phyloP scores from a whole-genome alignment of 2,888 invertebrate genomes.

The Leucoma salicis region DNA sequence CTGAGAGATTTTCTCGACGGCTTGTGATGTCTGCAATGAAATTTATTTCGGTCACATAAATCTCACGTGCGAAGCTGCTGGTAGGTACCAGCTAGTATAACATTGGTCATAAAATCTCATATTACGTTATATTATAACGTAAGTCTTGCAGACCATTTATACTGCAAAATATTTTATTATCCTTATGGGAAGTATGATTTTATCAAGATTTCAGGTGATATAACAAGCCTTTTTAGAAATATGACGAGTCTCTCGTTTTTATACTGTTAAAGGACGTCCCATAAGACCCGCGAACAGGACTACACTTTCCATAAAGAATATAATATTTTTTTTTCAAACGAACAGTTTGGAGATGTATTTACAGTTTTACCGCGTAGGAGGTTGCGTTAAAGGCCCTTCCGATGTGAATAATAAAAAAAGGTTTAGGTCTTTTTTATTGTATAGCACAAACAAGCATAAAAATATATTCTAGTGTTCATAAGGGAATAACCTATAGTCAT shows the following conservation, averaged over 20 bases:
- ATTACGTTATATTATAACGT: too few relatives aligned
- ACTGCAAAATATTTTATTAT: conserved; percentile 7
- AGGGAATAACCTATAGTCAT: too few relatives aligned
- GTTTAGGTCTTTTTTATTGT: neutral
- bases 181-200: conserved; percentile 10
- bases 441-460: neutral
- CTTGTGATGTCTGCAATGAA: too few relatives aligned
- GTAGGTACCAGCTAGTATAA: too few relatives aligned
- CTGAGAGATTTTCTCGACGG: too few relatives aligned
- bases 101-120: too few relatives aligned
- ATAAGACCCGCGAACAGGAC: conserved; percentile 13
- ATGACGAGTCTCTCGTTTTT: conserved; percentile 24
- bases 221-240: conserved; percentile 18
- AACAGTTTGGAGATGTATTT: conserved; percentile 6
- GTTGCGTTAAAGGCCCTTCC: neutral
- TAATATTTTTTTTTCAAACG: conserved; percentile 13
- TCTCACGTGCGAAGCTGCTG: too few relatives aligned
- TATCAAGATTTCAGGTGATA: conserved; percentile 21
- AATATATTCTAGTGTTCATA: too few relatives aligned
- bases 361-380: neutral
- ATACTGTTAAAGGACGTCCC: conserved; percentile 23
- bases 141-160: neutral
- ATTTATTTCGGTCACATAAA: too few relatives aligned
- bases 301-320: conserved; percentile 19
- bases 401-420: neutral